phyloP scores from a whole-genome alignment of 2,888 invertebrate genomes.

The Leucophora obtusa region DNA sequence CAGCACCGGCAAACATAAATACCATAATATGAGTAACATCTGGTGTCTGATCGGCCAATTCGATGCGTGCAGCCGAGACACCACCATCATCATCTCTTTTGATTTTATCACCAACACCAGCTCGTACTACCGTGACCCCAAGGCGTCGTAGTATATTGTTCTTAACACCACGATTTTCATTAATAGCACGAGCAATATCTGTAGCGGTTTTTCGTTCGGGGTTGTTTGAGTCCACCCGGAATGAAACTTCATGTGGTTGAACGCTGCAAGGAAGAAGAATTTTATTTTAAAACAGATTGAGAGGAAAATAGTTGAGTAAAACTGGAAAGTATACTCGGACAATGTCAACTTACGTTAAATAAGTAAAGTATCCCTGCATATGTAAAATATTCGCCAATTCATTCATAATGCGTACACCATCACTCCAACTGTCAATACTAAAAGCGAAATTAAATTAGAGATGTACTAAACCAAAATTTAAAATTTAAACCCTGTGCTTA shows the following conservation, averaged over 20 bases:
- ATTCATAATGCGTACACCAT: slow-evolving; percentile 86
- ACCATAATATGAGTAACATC: slow-evolving; percentile 79
- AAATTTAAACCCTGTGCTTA: too few species aligned
- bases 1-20: slow-evolving; percentile 79
- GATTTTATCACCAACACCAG: slow-evolving; percentile 90
- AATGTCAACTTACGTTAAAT: slow-evolving; percentile 73
- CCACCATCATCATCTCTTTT: slow-evolving; percentile 75
- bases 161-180: slow-evolving; percentile 81
- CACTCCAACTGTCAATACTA: slow-evolving; percentile 84
- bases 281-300: neutral
- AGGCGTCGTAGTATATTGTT: slow-evolving; percentile 83
- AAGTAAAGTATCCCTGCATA: slow-evolving; percentile 78
- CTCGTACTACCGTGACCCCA: slow-evolving; percentile 84
- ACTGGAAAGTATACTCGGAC: too few species aligned
- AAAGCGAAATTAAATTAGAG: neutral
- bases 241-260: slow-evolving; percentile 85
- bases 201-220: slow-evolving; percentile 78
- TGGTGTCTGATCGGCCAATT: slow-evolving; percentile 77
- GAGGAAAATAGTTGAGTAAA: neutral
- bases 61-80: slow-evolving; percentile 76
- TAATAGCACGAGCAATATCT: slow-evolving; percentile 78
- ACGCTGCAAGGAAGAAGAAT: slow-evolving; percentile 79
- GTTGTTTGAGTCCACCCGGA: slow-evolving; percentile 78
- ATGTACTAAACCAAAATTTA: neutral
- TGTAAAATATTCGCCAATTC: slow-evolving; percentile 85